phyloP scores from a whole-genome alignment of 2,797 vertebrate genomes.

The Chanos chanos region DNA sequence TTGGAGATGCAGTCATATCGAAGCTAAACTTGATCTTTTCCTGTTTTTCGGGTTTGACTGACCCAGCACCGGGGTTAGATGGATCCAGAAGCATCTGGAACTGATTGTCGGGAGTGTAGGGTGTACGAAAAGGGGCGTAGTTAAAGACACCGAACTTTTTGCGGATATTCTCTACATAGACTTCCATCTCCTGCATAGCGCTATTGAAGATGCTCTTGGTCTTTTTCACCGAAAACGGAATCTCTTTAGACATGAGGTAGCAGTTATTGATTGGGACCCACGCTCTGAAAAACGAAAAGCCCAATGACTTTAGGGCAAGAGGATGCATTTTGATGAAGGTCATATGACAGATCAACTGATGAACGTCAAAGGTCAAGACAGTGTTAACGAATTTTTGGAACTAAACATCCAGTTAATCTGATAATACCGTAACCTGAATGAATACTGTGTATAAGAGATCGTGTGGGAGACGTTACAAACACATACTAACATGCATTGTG shows the following conservation, averaged over 20 bases:
- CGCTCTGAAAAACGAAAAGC: constrained; percentile 74
- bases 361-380: too few species aligned
- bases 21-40: constrained; percentile 97
- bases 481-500: too few species aligned
- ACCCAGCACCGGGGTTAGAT: constrained; percentile 83
- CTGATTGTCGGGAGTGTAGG: constrained; percentile 94
- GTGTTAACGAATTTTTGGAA: background rate
- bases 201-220: constrained; percentile 99
- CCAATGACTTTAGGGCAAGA: too few species aligned
- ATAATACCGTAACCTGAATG: too few species aligned
- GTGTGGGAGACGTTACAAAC: too few species aligned
- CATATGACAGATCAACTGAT: too few species aligned
- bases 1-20: constrained; percentile 92
- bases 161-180: constrained; percentile 96
- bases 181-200: constrained; percentile 99
- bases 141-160: constrained; percentile 96
- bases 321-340: too few species aligned
- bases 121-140: constrained; percentile 94
- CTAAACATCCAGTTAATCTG: too few species aligned
- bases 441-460: too few species aligned
- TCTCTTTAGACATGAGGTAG: constrained; percentile 99
- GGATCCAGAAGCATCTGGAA: constrained; percentile 97
- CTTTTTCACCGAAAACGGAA: constrained; percentile 99
- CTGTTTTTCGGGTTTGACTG: constrained; percentile 86
- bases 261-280: constrained; percentile 99